These are phyloP conservation scores for Syrrhaptes paradoxus DNA, from an alignment of 2,113 vertebrate genomes.

Conservation along the genomic window DNA sequence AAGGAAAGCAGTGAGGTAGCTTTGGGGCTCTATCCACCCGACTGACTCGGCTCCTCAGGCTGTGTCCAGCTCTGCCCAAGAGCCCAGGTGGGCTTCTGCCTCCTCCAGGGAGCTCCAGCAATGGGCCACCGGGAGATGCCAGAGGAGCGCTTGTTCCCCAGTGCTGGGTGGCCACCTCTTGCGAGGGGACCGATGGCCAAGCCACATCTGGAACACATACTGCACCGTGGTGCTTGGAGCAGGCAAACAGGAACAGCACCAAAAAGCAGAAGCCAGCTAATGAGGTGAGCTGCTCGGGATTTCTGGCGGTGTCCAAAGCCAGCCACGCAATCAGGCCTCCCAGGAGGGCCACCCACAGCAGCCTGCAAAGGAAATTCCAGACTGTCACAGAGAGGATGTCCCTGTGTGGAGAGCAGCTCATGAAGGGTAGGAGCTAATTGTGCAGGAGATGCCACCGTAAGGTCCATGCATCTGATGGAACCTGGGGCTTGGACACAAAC, in stretches of 20 bases:
- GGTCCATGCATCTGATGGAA: neutral
- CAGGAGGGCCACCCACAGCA: constrained; percentile 73
- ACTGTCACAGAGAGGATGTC: neutral
- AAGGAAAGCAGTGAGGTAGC: neutral
- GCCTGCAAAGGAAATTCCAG: constrained; percentile 72
- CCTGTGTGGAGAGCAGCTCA: neutral
- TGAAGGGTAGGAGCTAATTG: neutral
- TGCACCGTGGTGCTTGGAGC: constrained; percentile 82
- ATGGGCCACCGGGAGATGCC: neutral
- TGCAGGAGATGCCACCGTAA: neutral
- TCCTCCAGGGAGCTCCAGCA: neutral
- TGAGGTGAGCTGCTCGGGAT: constrained; percentile 88
- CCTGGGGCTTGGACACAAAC: neutral
- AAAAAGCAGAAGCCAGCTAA: constrained; percentile 87
- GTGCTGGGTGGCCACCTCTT: neutral
- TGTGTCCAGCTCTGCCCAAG: neutral
- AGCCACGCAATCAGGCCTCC: constrained; percentile 83
- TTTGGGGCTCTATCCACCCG: neutral
- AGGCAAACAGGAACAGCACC: constrained; percentile 79
- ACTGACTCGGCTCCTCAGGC: neutral
- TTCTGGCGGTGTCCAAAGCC: constrained; percentile 79
- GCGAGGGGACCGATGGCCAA: neutral
- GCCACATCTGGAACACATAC: constrained; percentile 72
- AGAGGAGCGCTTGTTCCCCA: neutral
- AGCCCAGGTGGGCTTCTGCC: neutral